These are phyloP conservation scores for Bicyclus anynana DNA, from an alignment of 1,140 invertebrate species.

Conservation along the genomic window DNA sequence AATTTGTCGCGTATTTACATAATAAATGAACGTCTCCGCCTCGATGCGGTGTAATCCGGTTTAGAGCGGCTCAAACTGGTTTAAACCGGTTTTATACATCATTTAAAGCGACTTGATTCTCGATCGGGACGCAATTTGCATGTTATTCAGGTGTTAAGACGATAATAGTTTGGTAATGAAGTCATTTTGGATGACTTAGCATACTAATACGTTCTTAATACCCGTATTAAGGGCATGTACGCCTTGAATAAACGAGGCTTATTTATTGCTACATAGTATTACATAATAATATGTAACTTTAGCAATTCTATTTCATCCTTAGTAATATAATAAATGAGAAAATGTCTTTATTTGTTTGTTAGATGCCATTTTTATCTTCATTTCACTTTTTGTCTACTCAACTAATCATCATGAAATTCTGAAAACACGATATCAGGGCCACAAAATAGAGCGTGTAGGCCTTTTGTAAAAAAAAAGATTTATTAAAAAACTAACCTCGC, in stretches of 20 bases:
- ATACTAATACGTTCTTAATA: slow-evolving; percentile 14
- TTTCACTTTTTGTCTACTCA: too few relatives aligned
- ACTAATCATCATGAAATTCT: too few relatives aligned
- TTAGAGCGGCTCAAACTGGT: slow-evolving; percentile 64
- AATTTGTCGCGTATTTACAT: slow-evolving; percentile 75
- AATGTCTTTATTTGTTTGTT: too few relatives aligned
- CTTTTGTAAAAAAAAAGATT: too few relatives aligned
- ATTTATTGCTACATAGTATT: too few relatives aligned
- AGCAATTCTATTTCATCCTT: too few relatives aligned
- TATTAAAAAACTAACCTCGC: too few relatives aligned
- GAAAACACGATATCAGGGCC: too few relatives aligned
- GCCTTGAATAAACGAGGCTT: background rate
- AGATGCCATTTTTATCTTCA: too few relatives aligned
- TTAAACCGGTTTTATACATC: slow-evolving; percentile 69
- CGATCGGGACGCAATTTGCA: slow-evolving; percentile 69
- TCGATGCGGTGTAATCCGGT: slow-evolving; percentile 68
- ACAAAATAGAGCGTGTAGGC: too few relatives aligned
- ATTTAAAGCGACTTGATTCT: slow-evolving; percentile 72
- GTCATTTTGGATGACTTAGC: slow-evolving; percentile 26
- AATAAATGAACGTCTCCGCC: slow-evolving; percentile 71
- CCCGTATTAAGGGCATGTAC: background rate
- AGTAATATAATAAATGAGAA: too few relatives aligned
- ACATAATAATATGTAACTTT: too few relatives aligned
- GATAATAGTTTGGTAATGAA: slow-evolving; percentile 47
- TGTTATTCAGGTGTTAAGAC: slow-evolving; percentile 59